Percentiles rank a stretch among this genome's conserved stretches.
Conservation (phyloP, 2,797 vertebrate species). For the Phataginus tricuspis region DNA sequence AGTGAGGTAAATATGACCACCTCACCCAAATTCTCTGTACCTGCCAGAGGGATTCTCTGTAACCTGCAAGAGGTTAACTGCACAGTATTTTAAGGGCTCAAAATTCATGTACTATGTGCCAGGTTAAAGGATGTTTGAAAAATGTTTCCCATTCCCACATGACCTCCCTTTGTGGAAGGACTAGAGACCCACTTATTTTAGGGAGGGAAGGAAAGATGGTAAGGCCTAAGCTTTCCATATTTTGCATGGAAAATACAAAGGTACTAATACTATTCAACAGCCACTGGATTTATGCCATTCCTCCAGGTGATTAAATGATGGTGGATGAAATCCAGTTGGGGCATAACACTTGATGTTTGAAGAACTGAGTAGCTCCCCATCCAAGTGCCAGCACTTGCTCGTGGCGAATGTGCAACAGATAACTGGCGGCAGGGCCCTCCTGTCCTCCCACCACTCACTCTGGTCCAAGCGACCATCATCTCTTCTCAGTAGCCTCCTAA, state of each 20-base stretch:
- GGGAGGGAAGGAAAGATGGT: not conserved
- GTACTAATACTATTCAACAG: accelerated
- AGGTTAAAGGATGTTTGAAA: not conserved
- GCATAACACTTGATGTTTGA: not conserved
- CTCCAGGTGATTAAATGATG: not conserved
- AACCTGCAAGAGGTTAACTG: not conserved
- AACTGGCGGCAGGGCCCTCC: not conserved
- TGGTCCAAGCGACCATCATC: not conserved
- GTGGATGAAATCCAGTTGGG: not conserved
- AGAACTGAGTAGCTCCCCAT: not conserved
- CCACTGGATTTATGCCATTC: not conserved
- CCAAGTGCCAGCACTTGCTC: not conserved
- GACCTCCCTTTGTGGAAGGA: not conserved
- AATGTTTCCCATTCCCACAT: not conserved
- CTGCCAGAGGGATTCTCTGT: not conserved
- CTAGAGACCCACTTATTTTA: not conserved
- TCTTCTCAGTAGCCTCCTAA: not conserved
- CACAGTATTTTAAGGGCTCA: not conserved
- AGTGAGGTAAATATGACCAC: not conserved
- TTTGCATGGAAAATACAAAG: not conserved
- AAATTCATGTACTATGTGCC: not conserved
- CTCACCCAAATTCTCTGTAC: not conserved
- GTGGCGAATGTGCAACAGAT: not conserved
- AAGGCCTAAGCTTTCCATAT: not conserved
- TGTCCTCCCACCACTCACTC: accelerated